Conservation (phyloP, 2,113 vertebrate genomes). For the Mixornis gularis region DNA sequence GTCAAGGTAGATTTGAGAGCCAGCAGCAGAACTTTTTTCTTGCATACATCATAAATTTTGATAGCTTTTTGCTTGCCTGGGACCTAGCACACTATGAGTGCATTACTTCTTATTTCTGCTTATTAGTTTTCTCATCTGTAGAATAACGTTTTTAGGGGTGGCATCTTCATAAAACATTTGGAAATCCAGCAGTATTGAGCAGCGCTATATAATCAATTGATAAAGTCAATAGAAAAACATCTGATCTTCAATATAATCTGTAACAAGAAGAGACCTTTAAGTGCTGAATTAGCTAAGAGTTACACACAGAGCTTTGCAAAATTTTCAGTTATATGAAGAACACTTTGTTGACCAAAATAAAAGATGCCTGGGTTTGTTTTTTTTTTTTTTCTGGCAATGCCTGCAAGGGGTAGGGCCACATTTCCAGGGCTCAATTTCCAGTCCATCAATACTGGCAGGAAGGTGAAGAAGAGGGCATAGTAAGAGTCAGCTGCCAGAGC, state of each 20-base stretch:
- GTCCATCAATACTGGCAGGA: neutral
- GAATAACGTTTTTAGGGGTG: neutral
- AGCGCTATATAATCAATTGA: neutral
- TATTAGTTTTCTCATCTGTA: neutral
- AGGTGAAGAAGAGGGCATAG: neutral
- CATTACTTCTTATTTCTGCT: neutral
- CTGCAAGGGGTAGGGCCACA: neutral
- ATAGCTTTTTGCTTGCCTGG: neutral
- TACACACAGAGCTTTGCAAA: neutral
- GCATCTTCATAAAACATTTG: neutral
- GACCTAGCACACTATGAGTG: neutral
- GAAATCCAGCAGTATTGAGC: neutral
- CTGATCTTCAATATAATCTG: neutral
- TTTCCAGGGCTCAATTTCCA: neutral
- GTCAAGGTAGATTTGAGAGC: neutral
- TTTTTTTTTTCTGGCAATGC: neutral
- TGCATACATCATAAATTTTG: neutral
- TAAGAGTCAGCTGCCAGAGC: neutral
- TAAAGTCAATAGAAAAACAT: neutral
- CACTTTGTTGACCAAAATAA: neutral
- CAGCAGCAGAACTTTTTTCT: neutral
- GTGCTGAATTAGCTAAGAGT: neutral
- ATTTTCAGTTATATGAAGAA: neutral
- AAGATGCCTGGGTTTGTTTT: neutral
- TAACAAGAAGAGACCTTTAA: neutral